Percentiles rank a stretch among this genome's conserved stretches.
Evolutionary conservation across 2,113 vertebrate genomes (phyloP).

Genomic region (Lonchura striata): DNA sequence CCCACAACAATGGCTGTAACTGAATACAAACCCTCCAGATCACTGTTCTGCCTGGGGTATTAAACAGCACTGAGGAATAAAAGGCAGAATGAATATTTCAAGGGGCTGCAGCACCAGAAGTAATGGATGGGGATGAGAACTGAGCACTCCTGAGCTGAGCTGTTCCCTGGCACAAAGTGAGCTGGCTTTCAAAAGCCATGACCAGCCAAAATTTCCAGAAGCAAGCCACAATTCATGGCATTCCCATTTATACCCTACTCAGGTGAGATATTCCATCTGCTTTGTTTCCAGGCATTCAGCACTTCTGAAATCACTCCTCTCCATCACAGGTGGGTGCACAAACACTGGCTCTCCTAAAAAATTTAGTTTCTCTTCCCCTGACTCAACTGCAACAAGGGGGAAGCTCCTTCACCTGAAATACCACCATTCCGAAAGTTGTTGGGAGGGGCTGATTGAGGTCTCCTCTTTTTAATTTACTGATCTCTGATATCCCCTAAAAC

Average conservation of each 20-base stretch:
- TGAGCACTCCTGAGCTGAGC: neutral
- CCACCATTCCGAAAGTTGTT: neutral
- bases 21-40: neutral
- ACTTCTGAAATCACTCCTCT: neutral
- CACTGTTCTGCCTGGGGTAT: neutral
- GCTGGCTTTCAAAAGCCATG: neutral
- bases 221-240: accelerated
- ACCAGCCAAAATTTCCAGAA: neutral
- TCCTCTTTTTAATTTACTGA: neutral
- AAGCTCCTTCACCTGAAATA: neutral
- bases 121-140: neutral
- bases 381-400: neutral
- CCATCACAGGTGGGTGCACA: neutral
- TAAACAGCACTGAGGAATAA: neutral
- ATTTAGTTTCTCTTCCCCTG: neutral
- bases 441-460: neutral
- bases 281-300: neutral
- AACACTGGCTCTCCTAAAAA: neutral
- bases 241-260: neutral
- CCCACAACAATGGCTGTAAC: constrained; percentile 23
- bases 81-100: constrained; percentile 47
- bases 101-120: neutral
- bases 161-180: neutral
- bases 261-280: neutral
- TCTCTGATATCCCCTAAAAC: neutral